Conservation (phyloP, 2,797 vertebrate species). For the Halcyon badia region DNA sequence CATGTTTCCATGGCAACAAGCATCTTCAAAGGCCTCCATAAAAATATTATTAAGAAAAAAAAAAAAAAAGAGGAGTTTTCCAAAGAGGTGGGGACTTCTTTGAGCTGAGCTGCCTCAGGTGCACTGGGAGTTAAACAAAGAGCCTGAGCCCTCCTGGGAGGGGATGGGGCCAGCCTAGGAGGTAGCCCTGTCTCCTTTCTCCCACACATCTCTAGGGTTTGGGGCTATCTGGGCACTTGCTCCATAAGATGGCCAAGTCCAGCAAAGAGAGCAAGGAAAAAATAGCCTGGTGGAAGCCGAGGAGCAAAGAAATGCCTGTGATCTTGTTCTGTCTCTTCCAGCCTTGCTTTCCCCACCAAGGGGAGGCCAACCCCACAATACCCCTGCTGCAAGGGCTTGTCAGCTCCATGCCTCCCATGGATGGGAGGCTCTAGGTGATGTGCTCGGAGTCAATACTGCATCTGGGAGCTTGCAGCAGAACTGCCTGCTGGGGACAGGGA, state of each 20-base stretch:
- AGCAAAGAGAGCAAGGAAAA: slow-evolving; percentile 44
- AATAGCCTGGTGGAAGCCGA: slow-evolving; percentile 33
- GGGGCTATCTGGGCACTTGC: neutral
- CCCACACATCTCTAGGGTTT: rapidly evolving
- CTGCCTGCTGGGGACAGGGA: neutral
- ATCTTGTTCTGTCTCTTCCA: neutral
- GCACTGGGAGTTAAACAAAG: neutral
- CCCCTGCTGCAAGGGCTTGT: neutral
- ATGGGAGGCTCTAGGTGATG: rapidly evolving
- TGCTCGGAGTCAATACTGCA: neutral
- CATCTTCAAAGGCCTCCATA: slow-evolving; percentile 65
- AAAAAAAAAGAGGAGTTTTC: slow-evolving; percentile 5
- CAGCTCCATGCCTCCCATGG: rapidly evolving
- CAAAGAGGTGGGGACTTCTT: neutral
- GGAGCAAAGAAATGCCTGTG: slow-evolving; percentile 11
- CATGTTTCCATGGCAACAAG: slow-evolving; percentile 71
- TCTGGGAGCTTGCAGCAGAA: neutral
- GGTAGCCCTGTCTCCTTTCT: neutral
- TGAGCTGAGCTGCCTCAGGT: neutral
- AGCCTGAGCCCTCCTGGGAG: neutral
- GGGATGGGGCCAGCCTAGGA: too few relatives aligned
- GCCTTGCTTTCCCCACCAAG: neutral
- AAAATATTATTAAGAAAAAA: neutral
- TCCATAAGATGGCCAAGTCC: neutral
- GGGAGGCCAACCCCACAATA: neutral